These are phyloP conservation scores for Hippolais icterina DNA, from an alignment of 2,113 vertebrate species.

Conservation along the genomic window DNA sequence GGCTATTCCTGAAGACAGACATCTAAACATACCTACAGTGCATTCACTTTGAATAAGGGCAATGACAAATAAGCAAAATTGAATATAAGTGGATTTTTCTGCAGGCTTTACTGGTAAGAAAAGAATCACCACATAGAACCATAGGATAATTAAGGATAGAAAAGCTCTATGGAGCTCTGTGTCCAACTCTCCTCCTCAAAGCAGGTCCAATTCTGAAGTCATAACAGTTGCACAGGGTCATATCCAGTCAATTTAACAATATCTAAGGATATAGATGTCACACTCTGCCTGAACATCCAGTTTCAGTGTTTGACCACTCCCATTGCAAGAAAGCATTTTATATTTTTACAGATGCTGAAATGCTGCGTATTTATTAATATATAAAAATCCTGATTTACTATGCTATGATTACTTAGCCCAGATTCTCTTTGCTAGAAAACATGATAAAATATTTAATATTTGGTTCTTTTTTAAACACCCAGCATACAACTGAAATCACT, in stretches of 20 bases:
- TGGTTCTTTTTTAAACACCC: not conserved
- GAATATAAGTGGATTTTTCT: not conserved
- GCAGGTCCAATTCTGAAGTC: not conserved
- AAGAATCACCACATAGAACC: not conserved
- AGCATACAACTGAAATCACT: not conserved
- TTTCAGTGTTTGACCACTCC: not conserved
- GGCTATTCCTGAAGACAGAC: not conserved
- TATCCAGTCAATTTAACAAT: not conserved
- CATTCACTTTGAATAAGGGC: not conserved
- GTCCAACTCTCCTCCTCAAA: not conserved
- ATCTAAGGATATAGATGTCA: not conserved
- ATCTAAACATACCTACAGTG: not conserved
- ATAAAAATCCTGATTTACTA: not conserved
- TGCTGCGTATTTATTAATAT: not conserved
- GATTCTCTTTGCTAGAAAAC: not conserved
- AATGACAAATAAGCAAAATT: not conserved
- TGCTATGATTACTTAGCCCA: not conserved
- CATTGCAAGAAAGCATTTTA: not conserved
- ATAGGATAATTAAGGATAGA: not conserved
- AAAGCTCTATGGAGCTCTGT: not conserved
- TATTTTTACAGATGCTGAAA: not conserved
- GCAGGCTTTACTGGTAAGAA: not conserved
- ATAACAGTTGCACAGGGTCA: not conserved
- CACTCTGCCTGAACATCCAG: not conserved
- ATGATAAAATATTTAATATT: constrained; percentile 22